Base-by-base conservation (phyloP, 2,888 invertebrate species). In the Apotomis capreana region DNA sequence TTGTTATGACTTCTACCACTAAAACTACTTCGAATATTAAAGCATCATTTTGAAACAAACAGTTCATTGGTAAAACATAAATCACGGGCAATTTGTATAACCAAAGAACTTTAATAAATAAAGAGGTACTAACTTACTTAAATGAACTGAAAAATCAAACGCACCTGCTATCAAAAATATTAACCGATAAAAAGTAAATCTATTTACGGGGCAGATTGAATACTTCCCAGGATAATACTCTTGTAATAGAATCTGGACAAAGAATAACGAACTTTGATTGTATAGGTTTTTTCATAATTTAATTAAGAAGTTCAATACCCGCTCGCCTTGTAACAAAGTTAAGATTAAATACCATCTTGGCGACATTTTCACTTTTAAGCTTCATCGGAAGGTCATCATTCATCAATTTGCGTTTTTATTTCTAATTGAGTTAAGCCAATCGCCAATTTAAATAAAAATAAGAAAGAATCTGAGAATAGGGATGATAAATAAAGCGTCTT, bases 231-330 rank as follows among this genome's bases (percentile, higher is more conserved):
- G 57, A 49, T 67, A 26, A 49, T 49, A 49, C 5, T 6, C 5
- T n/a, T 58, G 26, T 62, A 49, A 68, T 46, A 40, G 69, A 61
- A n/a, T 62, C 36, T 40, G 36, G 12, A 46, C 44, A 64, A 70
- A 59, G 52, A 70, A 67, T 54, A 46, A 52, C 61, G 40, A 67
- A 55, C 54, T 59, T 59, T 60, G 65, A 64, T 49, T 65, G 54
- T 55, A 36, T 37, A 69, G 51, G 40, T 10, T 61, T 67, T 70
- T 65, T 46, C 54, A 9, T 55, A 57, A 67, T 55, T 61, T 61
- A 70, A 59, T 70, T 59, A 61, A 70, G 49, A 70, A 70, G 61
- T 61, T 61, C 64, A 65, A 65, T 55, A 65, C 58, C 67, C 58
- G 15, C 54, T 26, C 46, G 49, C 49, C 15, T 37, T 46, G 46